These are phyloP conservation scores for Daubentonia madagascariensis DNA, from an alignment of 2,113 vertebrate genomes.

Conservation along the genomic window DNA sequence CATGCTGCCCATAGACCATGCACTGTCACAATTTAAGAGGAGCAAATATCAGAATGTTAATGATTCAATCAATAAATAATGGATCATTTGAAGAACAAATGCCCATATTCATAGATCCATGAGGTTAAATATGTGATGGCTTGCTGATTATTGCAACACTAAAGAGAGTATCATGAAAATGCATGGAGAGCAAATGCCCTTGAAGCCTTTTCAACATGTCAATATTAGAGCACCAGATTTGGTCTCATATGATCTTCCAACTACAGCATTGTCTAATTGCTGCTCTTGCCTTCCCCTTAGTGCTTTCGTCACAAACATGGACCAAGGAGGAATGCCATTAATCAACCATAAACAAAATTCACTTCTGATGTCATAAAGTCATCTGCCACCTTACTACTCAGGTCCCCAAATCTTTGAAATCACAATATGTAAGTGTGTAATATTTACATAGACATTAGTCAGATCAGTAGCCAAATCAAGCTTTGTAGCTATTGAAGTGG, in stretches of 20 bases:
- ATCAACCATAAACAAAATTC: conserved; percentile 5
- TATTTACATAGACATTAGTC: not conserved
- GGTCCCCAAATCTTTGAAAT: not conserved
- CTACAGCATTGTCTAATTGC: not conserved
- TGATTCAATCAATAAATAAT: not conserved
- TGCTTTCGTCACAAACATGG: not conserved
- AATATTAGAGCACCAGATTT: not conserved
- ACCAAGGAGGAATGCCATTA: not conserved
- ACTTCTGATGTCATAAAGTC: not conserved
- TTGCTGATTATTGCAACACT: not conserved
- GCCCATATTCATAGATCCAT: not conserved
- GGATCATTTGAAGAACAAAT: not conserved
- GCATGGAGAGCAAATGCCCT: not conserved
- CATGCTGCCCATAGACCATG: not conserved
- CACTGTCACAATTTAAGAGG: not conserved
- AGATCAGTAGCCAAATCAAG: not conserved
- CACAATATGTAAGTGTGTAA: not conserved
- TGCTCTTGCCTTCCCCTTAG: not conserved
- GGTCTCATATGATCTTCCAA: not conserved
- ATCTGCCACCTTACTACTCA: not conserved
- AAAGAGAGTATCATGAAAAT: conserved; percentile 8
- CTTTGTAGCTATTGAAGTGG: not conserved
- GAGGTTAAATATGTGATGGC: not conserved
- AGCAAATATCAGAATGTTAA: not conserved
- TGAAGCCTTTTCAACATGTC: not conserved